Conservation (phyloP, 2,888 invertebrate species). For the Neoascia interrupta region DNA sequence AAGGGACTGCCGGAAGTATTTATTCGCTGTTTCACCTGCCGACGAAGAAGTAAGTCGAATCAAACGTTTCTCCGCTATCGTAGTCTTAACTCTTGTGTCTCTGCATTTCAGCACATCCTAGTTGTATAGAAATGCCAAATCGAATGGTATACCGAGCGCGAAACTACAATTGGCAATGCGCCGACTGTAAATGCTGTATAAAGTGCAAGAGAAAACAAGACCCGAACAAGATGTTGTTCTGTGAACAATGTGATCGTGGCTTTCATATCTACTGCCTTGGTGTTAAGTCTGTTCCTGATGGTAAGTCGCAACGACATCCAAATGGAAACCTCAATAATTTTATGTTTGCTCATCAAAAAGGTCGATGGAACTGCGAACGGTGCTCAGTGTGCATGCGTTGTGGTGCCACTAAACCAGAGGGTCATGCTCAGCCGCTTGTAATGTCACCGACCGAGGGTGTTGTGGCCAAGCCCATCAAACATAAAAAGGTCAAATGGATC, state of each 20-base stretch:
- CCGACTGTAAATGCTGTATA: conserved; percentile 94
- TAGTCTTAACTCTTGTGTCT: not conserved
- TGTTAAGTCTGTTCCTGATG: conserved; percentile 88
- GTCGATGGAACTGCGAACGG: conserved; percentile 92
- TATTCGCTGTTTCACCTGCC: conserved; percentile 82
- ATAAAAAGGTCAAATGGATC: conserved; percentile 78
- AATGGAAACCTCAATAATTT: not conserved
- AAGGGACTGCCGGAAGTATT: conserved; percentile 83
- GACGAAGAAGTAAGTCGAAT: conserved; percentile 80
- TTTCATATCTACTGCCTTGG: conserved; percentile 96
- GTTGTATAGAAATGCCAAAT: conserved; percentile 90
- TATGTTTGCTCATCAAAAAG: conserved; percentile 75
- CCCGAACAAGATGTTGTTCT: conserved; percentile 95
- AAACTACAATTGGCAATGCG: conserved; percentile 95
- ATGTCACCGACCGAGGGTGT: conserved; percentile 40
- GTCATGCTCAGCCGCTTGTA: conserved; percentile 74
- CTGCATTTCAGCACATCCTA: conserved; percentile 90
- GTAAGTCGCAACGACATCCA: conserved; percentile 78
- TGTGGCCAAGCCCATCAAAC: conserved; percentile 72
- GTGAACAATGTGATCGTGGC: conserved; percentile 96
- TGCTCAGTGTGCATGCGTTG: conserved; percentile 87
- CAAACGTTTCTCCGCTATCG: too few relatives aligned
- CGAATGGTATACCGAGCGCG: conserved; percentile 91
- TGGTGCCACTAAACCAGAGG: conserved; percentile 81
- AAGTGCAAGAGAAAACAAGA: conserved; percentile 90